Evolutionary conservation across 2,113 vertebrate species (phyloP), one percentile per base, ranked within the genome.

Genomic region (Ammodytes marinus): DNA sequence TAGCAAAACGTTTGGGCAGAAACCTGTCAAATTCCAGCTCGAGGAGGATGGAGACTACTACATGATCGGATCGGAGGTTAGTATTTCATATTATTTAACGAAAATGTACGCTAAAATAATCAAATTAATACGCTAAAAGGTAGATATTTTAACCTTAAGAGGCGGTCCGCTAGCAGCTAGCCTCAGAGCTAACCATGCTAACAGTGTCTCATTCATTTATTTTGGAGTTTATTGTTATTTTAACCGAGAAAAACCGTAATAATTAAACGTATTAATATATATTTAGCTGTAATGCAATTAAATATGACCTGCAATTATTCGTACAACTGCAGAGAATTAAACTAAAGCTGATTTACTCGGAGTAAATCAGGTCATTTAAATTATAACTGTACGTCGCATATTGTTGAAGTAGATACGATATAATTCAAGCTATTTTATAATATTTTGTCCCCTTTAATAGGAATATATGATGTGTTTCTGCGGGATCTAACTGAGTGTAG

Each of bases 21-120:
- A 98, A 95, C 97, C 97, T 86, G 96, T 98, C 54, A 98, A 97
- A 91, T 98, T 98, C 89, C 97, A 98, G 91, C 95, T 98, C 54
- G 97, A 97, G 87, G 97, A 98, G 54, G 97, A 97, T 91, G 97
- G 97, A 68, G 97, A 98, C 71, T 98, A 96, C 88, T 97, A 96
- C 70, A 98, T 98, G 97, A 98, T 98, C 81, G 97, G 97, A 55
- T 98, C 97, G 4, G 97, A 98, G 96, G 97, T 97, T 13, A n/a
- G 88, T 80, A 1, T 35, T 58, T 74, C 4, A 59, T 3, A 27
- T 0, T 1, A 0, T 19, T 45, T 3, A 1, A 47, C 1, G 1
- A 2, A 8, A 0, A 0, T 0, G 0, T 8, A 0, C 27, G 27
- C 0, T 6, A 17, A 0, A 2, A 45, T 6, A 0, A 0, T 37